Percentiles rank a stretch among this genome's conserved stretches.
These are phyloP conservation scores for Lycaon pictus DNA, from an alignment of 2,113 vertebrate species.

Conservation along the genomic window DNA sequence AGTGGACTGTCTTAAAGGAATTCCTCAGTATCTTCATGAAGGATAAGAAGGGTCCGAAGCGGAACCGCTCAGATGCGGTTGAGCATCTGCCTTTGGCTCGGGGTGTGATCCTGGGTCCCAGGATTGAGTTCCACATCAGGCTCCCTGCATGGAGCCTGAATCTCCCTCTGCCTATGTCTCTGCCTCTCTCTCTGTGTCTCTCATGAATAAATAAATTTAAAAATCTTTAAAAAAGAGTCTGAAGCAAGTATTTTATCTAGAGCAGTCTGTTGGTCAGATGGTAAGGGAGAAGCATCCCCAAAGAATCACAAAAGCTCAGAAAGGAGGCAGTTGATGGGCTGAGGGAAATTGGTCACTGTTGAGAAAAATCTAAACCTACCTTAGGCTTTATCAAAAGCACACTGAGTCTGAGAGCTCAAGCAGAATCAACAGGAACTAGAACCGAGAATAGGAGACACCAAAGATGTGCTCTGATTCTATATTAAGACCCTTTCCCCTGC, in stretches of 20 bases:
- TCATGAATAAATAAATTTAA: too few species aligned
- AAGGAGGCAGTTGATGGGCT: not conserved
- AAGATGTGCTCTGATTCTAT: not conserved
- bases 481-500: not conserved
- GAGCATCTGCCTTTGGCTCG: too few species aligned
- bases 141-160: too few species aligned
- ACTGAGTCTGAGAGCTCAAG: not conserved
- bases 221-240: not conserved
- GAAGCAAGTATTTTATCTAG: not conserved
- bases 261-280: not conserved
- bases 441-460: not conserved
- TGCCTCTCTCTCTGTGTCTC: too few species aligned
- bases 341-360: not conserved
- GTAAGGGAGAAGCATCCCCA: not conserved
- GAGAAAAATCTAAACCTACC: not conserved
- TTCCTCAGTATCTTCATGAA: not conserved
- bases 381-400: not conserved
- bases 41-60: not conserved
- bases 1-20: not conserved
- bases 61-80: too few species aligned
- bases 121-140: too few species aligned
- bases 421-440: not conserved
- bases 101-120: too few species aligned
- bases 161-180: too few species aligned
- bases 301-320: not conserved